Base-by-base conservation (phyloP, 2,888 invertebrate genomes). In the Dione vanillae region DNA sequence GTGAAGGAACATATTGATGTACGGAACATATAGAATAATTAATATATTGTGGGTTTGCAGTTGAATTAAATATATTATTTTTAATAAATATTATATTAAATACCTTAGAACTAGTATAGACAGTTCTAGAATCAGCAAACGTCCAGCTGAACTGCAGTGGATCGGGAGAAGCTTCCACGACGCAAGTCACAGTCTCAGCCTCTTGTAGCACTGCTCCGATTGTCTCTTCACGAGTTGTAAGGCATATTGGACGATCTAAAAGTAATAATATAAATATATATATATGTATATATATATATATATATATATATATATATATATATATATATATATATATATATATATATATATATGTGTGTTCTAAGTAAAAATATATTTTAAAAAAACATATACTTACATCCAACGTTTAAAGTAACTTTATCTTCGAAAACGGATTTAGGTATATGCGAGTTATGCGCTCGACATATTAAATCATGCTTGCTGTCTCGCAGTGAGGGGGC, bases 111-210 rank as follows among this genome's bases (percentile, higher is more conserved):
- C 82, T 83, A 6, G 88, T 90, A 67, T 87, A 88, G 19, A 89
- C 47, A 0, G 83, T 88, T 56, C 85, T 82, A 8, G 86, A 83
- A 72, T 89, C 85, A 0, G 86, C 82, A 68, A 92, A 91, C 5
- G 84, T 87, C 91, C 92, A 92, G 72, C 83, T 86, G 74, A 90
- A 88, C 76, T 88, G 87, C 51, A 84, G 67, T 0, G 92, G 92
- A 37, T 84, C 86, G 0, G 91, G 91, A 0, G 84, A 80, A 0
- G 89, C 84, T 2, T 90, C 89, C 2, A 90, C 89, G 0, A 82
- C 54, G 72, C 91, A 92, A 0, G 83, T 82, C 2, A 86, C 79
- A 0, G 85, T 85, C 69, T 91, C 88, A 0, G 83, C 78, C 45
- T 89, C 86, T 0, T 79, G 75, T 0, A 73, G 65, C 0, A 88